Conservation (phyloP, 2,888 invertebrate genomes). For the Nomada fabriciana region DNA sequence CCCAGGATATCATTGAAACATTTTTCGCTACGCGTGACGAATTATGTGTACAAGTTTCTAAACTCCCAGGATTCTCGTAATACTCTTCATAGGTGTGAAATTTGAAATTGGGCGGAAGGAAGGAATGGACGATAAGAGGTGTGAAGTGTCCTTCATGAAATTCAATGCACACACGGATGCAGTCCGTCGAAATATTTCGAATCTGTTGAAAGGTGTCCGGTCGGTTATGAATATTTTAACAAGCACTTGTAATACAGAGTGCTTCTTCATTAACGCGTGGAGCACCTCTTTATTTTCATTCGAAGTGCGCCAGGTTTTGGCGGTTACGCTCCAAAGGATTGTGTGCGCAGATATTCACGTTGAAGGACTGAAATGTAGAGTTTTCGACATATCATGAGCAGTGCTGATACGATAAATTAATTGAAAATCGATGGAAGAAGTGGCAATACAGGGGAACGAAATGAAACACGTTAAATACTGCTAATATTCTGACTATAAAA, state of each 20-base stretch:
- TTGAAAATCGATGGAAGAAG: too few species aligned
- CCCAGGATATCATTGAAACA: too few species aligned
- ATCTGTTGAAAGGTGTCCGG: neutral
- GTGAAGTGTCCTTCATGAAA: neutral
- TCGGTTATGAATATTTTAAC: slow-evolving; percentile 22
- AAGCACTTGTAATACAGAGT: neutral
- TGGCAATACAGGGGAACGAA: too few species aligned
- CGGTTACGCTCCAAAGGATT: neutral
- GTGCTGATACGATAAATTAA: too few species aligned
- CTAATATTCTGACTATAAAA: too few species aligned
- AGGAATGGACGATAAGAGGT: neutral
- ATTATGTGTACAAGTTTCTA: too few species aligned
- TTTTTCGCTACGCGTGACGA: too few species aligned
- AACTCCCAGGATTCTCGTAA: too few species aligned
- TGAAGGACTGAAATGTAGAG: too few species aligned
- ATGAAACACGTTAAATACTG: too few species aligned
- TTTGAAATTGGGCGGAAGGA: neutral
- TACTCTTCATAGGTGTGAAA: neutral
- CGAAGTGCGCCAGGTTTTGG: neutral
- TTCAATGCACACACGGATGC: slow-evolving; percentile 2
- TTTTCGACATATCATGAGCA: too few species aligned
- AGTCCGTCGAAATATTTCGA: slow-evolving; percentile 2
- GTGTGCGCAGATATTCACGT: too few species aligned
- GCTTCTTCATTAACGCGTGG: neutral
- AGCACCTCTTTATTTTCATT: neutral